Evolutionary conservation across 2,888 invertebrate species (phyloP).

Genomic region (Caenorhabditis sulstoni): DNA sequence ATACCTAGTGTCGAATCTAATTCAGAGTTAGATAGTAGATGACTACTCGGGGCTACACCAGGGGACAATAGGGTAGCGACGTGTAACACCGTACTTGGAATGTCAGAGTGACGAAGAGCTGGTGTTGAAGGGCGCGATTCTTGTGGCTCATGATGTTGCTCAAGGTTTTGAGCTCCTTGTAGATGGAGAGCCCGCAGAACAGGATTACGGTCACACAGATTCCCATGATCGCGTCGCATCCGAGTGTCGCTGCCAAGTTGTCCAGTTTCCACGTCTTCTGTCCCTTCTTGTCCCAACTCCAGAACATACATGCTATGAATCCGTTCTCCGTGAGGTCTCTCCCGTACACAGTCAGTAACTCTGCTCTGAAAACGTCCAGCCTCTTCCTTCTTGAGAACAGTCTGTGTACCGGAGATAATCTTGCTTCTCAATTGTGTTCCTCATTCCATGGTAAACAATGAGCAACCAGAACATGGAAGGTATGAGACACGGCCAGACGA

Average conservation of each 20-base stretch:
- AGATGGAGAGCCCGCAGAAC: slow-evolving; percentile 25
- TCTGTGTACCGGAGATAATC: too few relatives aligned
- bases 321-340: neutral
- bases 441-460: too few relatives aligned
- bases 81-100: slow-evolving; percentile 42
- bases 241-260: slow-evolving; percentile 14
- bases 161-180: slow-evolving; percentile 15
- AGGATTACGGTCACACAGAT: slow-evolving; percentile 32
- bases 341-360: neutral
- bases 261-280: neutral
- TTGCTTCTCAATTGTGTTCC: too few relatives aligned
- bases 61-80: too few relatives aligned
- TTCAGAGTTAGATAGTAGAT: too few relatives aligned
- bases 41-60: too few relatives aligned
- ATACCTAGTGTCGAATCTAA: too few relatives aligned
- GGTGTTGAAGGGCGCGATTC: slow-evolving; percentile 32
- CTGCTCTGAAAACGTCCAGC: neutral
- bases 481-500: neutral
- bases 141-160: slow-evolving; percentile 18
- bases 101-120: slow-evolving; percentile 31
- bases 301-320: slow-evolving; percentile 40
- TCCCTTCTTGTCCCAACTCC: slow-evolving; percentile 12
- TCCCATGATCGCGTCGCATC: slow-evolving; percentile 18
- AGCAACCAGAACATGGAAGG: neutral
- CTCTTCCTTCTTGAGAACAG: too few relatives aligned